Percentiles rank a stretch among this genome's conserved stretches.
Evolutionary conservation across 2,797 vertebrate species (phyloP).

Genomic region (Betta splendens): DNA sequence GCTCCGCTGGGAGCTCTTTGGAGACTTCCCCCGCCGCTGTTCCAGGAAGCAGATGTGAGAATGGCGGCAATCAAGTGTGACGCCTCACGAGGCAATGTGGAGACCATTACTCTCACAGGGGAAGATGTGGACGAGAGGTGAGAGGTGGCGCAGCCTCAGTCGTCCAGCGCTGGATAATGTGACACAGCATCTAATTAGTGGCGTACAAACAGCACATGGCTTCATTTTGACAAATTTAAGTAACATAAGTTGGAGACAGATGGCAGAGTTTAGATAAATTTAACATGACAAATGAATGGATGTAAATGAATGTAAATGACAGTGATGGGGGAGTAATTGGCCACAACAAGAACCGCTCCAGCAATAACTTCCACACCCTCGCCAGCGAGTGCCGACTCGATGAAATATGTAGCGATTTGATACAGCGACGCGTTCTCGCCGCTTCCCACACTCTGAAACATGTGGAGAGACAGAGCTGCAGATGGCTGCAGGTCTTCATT

Average conservation of each 20-base stretch:
- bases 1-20: conserved; percentile 66
- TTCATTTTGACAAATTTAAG: conserved; percentile 45
- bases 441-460: conserved; percentile 74
- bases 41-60: conserved; percentile 80
- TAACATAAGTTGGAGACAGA: conserved; percentile 32
- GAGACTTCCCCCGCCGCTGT: conserved; percentile 63
- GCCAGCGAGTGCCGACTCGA: conserved; percentile 49
- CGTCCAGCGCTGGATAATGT: conserved; percentile 26
- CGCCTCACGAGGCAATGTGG: conserved; percentile 53
- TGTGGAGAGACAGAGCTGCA: conserved; percentile 67
- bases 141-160: conserved; percentile 43
- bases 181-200: conserved; percentile 38
- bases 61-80: conserved; percentile 60
- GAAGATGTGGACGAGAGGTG: conserved; percentile 41
- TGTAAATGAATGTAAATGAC: conserved; percentile 59
- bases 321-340: conserved; percentile 50
- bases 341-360: conserved; percentile 51
- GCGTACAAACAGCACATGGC: conserved; percentile 45
- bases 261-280: conserved; percentile 46
- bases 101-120: conserved; percentile 53
- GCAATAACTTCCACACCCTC: conserved; percentile 67
- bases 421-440: conserved; percentile 64
- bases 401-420: conserved; percentile 71
- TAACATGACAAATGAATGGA: conserved; percentile 61
- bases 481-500: conserved; percentile 68